Percentiles rank a stretch among this genome's conserved stretches.
Evolutionary conservation across 2,888 invertebrate genomes (phyloP).

Genomic region (Stegana nigrithorax): DNA sequence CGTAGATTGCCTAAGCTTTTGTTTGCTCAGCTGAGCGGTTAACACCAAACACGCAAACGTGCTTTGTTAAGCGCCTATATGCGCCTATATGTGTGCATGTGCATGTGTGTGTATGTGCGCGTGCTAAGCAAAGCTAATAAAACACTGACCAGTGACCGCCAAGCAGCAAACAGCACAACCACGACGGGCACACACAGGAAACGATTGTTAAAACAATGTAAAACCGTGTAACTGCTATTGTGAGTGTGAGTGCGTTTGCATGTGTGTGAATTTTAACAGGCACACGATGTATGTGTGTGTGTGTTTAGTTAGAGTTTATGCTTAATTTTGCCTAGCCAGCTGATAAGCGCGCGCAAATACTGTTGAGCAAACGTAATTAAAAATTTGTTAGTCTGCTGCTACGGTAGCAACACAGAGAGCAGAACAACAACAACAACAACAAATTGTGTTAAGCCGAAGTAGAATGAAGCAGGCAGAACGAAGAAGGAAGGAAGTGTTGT

Average conservation of each 20-base stretch:
- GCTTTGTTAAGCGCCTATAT: background rate
- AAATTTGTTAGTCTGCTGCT: conserved; percentile 42
- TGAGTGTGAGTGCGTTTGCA: too few relatives aligned
- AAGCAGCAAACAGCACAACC: conserved; percentile 7
- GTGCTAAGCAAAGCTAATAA: conserved; percentile 44
- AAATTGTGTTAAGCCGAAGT: too few relatives aligned
- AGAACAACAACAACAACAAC: too few relatives aligned
- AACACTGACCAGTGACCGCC: conserved; percentile 28
- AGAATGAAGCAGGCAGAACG: too few relatives aligned
- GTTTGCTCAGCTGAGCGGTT: background rate
- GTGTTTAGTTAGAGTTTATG: background rate
- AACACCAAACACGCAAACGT: too few relatives aligned
- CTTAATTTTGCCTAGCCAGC: conserved; percentile 32
- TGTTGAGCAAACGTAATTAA: conserved; percentile 58
- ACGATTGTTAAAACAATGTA: too few relatives aligned
- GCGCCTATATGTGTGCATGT: background rate
- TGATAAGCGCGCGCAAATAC: conserved; percentile 42
- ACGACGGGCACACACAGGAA: too few relatives aligned
- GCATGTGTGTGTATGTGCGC: conserved; percentile 13
- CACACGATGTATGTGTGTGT: conserved; percentile 19
- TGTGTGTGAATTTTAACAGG: conserved; percentile 32
- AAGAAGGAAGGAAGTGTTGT: too few relatives aligned
- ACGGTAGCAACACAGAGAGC: too few relatives aligned
- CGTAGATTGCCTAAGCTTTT: background rate
- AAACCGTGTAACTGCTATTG: too few relatives aligned